Evolutionary conservation across 2,797 vertebrate genomes (phyloP).

Genomic region (Microctenopoma steveboyesi): DNA sequence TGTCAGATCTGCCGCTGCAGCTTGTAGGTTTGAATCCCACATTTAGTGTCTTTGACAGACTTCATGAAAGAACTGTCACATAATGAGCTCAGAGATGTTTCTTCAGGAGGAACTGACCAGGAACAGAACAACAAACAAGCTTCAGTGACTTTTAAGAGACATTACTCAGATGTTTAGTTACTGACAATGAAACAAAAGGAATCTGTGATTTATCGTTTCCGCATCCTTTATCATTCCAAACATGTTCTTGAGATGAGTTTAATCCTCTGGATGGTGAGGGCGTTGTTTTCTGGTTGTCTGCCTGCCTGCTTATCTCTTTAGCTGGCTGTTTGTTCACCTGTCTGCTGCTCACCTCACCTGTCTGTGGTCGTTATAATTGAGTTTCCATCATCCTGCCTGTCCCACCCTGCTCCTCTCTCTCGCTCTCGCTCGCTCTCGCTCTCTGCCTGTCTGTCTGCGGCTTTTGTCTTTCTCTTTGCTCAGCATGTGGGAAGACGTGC

Average conservation of each 20-base stretch:
- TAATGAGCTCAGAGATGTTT: too few relatives aligned
- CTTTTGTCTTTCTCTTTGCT: conserved; percentile 12
- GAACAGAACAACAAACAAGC: too few relatives aligned
- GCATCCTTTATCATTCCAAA: background rate
- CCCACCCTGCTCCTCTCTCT: background rate
- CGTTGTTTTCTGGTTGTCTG: conserved; percentile 25
- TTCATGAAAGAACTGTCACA: too few relatives aligned
- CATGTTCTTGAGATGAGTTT: conserved; percentile 26
- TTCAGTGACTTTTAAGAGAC: too few relatives aligned
- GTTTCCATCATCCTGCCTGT: conserved; percentile 14
- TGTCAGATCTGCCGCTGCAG: conserved; percentile 4
- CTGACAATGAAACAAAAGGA: background rate
- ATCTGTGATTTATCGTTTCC: conserved; percentile 19
- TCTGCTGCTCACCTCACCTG: conserved; percentile 29
- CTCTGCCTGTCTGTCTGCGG: background rate
- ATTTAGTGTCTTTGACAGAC: background rate
- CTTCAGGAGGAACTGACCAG: too few relatives aligned
- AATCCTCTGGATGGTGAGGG: conserved; percentile 36
- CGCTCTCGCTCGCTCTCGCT: background rate
- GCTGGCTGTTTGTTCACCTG: conserved; percentile 28
- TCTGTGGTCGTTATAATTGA: conserved; percentile 23
- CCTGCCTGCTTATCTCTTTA: conserved; percentile 30
- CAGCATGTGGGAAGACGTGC: conserved; percentile 29
- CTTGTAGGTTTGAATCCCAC: conserved; percentile 32
- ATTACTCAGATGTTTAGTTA: too few relatives aligned